phyloP scores from a whole-genome alignment of 2,113 vertebrate genomes.

The Nycticryphes semicollaris region DNA sequence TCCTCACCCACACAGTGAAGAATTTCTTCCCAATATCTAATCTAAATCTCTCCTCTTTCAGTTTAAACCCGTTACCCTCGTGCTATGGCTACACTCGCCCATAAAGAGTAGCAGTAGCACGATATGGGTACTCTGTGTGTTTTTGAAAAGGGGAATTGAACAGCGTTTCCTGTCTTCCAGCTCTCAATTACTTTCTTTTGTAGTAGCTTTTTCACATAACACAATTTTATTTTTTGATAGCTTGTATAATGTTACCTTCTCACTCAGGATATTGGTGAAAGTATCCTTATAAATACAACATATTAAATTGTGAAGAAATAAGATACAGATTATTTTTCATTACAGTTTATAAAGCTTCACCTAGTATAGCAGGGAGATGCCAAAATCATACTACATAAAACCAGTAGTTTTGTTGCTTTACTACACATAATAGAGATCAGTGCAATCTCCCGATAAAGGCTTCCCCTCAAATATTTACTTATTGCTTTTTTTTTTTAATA shows the following conservation, averaged over 20 bases:
- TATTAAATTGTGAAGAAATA: not conserved
- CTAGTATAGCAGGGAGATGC: not conserved
- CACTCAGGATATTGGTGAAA: not conserved
- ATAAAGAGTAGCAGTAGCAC: not conserved
- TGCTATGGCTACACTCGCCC: too few relatives aligned
- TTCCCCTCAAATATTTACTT: not conserved
- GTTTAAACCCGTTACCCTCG: too few relatives aligned
- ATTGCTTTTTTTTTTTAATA: not conserved
- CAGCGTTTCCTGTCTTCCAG: not conserved
- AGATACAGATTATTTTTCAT: not conserved
- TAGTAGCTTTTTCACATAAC: not conserved
- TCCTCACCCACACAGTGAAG: too few relatives aligned
- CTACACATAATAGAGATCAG: not conserved
- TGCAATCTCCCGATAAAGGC: not conserved
- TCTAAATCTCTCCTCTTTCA: too few relatives aligned
- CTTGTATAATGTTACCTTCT: not conserved
- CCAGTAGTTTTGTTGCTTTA: not conserved
- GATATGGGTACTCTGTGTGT: not conserved
- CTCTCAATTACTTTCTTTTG: not conserved
- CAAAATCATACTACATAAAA: not conserved
- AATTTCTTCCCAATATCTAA: too few relatives aligned
- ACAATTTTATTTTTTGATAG: not conserved
- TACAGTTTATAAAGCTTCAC: not conserved
- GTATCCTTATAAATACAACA: not conserved
- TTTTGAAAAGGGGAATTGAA: not conserved